Conservation (phyloP, 2,797 vertebrate genomes). For the Rhinella marina region DNA sequence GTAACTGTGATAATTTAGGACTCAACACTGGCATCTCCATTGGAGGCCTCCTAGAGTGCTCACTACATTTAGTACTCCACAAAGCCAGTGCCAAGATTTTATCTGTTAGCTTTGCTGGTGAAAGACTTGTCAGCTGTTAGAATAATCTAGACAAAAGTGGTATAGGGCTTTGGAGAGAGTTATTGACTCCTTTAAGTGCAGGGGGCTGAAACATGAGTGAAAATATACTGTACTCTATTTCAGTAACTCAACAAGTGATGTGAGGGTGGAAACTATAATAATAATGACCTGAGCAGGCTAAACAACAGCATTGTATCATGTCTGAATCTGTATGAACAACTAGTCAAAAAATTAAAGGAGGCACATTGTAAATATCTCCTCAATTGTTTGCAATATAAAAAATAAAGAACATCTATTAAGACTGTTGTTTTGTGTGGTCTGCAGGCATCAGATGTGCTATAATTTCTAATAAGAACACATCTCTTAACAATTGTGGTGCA, state of each 20-base stretch:
- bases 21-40: constrained; percentile 5
- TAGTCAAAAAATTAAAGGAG: too few relatives aligned
- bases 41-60: neutral
- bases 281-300: neutral
- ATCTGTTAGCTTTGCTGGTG: neutral
- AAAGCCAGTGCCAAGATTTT: constrained; percentile 17
- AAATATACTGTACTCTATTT: neutral
- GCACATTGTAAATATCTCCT: too few relatives aligned
- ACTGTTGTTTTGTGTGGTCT: too few relatives aligned
- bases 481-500: too few relatives aligned
- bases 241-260: constrained; percentile 1
- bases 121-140: constrained; percentile 29
- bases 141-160: constrained; percentile 7
- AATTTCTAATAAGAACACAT: too few relatives aligned
- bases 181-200: neutral
- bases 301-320: neutral
- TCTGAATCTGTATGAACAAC: too few relatives aligned
- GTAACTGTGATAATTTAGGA: constrained; percentile 15
- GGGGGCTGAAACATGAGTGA: neutral
- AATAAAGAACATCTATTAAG: too few relatives aligned
- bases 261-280: neutral
- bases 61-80: constrained; percentile 12
- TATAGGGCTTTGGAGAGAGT: neutral
- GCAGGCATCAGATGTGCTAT: too few relatives aligned
- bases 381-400: too few relatives aligned